Base-by-base conservation (phyloP, 1,140 invertebrate genomes). In the Gonioctena quinquepunctata region DNA sequence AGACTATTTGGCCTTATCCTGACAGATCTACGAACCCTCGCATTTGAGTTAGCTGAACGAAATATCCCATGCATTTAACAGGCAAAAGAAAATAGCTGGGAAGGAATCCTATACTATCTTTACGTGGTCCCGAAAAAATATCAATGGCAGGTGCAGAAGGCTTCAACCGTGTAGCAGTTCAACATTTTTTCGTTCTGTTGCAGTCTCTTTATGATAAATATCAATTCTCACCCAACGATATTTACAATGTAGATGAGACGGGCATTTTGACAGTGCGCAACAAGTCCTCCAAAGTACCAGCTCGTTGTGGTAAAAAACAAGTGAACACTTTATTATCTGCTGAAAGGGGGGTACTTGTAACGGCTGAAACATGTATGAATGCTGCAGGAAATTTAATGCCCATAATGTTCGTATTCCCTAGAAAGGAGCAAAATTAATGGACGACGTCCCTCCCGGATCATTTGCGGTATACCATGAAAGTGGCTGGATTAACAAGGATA, bases 261-360 rank as follows among this genome's bases (percentile, higher is more conserved):
- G 70, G 70, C 3, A 66, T 74, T 27, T 67, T 75, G 22, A 69
- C 77, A 11, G 80, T 82, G 5, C 78, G 79, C 68, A 81, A 84
- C 19, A 84, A 83, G 73, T 80, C 80, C 25, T 48, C 69, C 57
- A 85, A 83, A 74, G 77, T 88, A 61, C 67, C 87, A 21, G 78
- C 82, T 56, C 33, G 25, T n/a, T 83, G 79, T 75, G 79, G 81
- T 19, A 68, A 75, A 26, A 83, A 83, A 67, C 81, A 87, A 75
- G 77, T 87, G 19, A 84, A 80, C 18, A 73, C 80, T 60, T 26
- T 85, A 8, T 83, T 80, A 3, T 85, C 83, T 33, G 82, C 80
- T 65, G 86, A 87, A 78, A 76, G 85, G 60, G 85, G 84, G 28
- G 77, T 78, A 70, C 81, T 84, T 28, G 79, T 86, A 0, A 87